Evolutionary conservation across 2,113 vertebrate genomes (phyloP).

Genomic region (Ophiodon elongatus): DNA sequence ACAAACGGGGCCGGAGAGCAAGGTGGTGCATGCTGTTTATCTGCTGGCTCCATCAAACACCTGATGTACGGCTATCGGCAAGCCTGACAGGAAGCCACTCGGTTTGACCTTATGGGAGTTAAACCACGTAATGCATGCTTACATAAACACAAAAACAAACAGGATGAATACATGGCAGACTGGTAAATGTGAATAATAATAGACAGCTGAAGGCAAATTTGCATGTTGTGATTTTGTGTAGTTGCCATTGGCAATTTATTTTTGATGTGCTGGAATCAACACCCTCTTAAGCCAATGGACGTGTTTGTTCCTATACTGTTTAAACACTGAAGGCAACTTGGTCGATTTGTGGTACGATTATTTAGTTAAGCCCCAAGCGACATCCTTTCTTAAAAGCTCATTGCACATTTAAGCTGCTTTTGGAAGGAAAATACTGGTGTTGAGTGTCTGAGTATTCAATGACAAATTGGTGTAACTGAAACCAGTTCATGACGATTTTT

Average conservation of each 20-base stretch:
- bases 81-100: constrained; percentile 68
- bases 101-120: constrained; percentile 56
- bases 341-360: neutral
- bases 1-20: constrained; percentile 78
- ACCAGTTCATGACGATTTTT: neutral
- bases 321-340: neutral
- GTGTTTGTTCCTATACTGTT: constrained; percentile 6
- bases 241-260: neutral
- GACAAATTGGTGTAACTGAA: constrained; percentile 25
- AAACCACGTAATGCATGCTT: constrained; percentile 28
- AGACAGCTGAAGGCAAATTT: neutral
- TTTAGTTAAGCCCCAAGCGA: neutral
- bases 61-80: constrained; percentile 72
- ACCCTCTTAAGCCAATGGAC: neutral
- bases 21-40: constrained; percentile 74
- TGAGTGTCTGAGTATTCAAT: constrained; percentile 3
- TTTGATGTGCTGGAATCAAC: neutral
- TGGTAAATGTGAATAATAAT: neutral
- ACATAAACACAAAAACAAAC: constrained; percentile 22
- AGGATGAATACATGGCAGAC: neutral
- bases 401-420: neutral
- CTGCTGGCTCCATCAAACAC: constrained; percentile 74
- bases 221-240: neutral
- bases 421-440: neutral
- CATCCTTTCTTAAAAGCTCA: constrained; percentile 8